Base-by-base conservation (phyloP, 2,797 vertebrate genomes). In the Acrossocheilus fasciatus region DNA sequence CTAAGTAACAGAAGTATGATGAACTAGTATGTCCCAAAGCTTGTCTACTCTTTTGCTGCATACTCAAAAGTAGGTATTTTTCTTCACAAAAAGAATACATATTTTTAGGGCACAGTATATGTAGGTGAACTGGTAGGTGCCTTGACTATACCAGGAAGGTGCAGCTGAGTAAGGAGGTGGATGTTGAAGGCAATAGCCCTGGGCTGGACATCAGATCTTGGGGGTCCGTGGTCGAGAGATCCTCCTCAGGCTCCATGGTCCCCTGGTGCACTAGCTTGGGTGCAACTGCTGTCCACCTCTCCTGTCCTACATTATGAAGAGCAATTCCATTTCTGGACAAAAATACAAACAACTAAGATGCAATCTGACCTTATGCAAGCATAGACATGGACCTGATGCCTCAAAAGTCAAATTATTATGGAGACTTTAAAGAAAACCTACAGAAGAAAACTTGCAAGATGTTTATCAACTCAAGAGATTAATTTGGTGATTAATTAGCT, bases 231-330 rank as follows among this genome's bases (percentile, higher is more conserved):
- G 15, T 86, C 41, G 83, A 82, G 36, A 85, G 64, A 73, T 87
- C 82, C 84, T 57, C 90, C 88, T 92, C 94, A 75, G 92, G 91
- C 90, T 96, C 95, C 94, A 96, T 96, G 91, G 86, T 92, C 89
- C 91, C 92, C 93, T 93, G 92, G 91, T 93, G 92, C 90, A 87
- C 92, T 91, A 92, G 92, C 91, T 92, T 91, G 93, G 88, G 91
- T 92, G 92, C 93, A 92, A 85, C 91, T 87, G 87, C 72, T 50
- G 81, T 91, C 64, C 88, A 91, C 91, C 80, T 86, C 80, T 84
- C 79, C 57, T 69, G 18, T 88, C 88, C 94, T 95, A 95, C 95
- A 96, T 96, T 47, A 90, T 94, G 92, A 84, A 91, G 89, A 73
- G 73, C 89, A 90, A 88, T 73, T 89, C 91, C 91, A 91, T 79